Evolutionary conservation across 2,113 vertebrate genomes (phyloP).

Genomic region (Sialia sialis): DNA sequence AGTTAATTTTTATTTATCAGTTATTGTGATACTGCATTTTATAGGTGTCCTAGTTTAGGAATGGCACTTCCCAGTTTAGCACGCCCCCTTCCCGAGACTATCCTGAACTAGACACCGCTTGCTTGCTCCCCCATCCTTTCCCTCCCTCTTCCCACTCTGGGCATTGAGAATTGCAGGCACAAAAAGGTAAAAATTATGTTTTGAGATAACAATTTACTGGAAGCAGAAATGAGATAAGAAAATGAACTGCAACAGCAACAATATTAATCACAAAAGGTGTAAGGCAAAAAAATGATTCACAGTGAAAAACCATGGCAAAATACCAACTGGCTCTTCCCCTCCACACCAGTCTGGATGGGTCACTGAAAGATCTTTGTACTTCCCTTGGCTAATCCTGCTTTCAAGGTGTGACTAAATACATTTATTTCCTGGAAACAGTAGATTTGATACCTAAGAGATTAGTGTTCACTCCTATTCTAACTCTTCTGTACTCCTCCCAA

Average conservation of each 20-base stretch:
- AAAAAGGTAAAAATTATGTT: not conserved
- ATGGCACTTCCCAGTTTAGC: not conserved
- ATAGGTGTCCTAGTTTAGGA: not conserved
- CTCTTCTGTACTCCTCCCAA: not conserved
- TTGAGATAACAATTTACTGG: not conserved
- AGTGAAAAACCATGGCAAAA: rapidly evolving
- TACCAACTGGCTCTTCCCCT: not conserved
- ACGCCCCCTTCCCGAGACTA: rapidly evolving
- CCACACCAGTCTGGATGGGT: too few relatives aligned
- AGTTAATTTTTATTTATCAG: not conserved
- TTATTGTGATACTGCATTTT: not conserved
- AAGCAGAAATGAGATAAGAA: not conserved
- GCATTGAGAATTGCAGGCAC: not conserved
- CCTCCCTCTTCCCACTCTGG: not conserved
- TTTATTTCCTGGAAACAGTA: not conserved
- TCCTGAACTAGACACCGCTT: not conserved
- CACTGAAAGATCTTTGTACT: not conserved
- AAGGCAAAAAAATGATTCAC: not conserved
- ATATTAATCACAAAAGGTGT: not conserved
- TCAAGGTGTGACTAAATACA: not conserved
- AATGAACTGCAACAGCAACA: not conserved
- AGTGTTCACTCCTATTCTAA: not conserved
- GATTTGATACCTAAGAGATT: not conserved
- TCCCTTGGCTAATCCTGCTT: not conserved
- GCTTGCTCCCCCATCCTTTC: not conserved